Base-by-base conservation (phyloP, 2,888 invertebrate genomes). In the Nomada lathburiana region DNA sequence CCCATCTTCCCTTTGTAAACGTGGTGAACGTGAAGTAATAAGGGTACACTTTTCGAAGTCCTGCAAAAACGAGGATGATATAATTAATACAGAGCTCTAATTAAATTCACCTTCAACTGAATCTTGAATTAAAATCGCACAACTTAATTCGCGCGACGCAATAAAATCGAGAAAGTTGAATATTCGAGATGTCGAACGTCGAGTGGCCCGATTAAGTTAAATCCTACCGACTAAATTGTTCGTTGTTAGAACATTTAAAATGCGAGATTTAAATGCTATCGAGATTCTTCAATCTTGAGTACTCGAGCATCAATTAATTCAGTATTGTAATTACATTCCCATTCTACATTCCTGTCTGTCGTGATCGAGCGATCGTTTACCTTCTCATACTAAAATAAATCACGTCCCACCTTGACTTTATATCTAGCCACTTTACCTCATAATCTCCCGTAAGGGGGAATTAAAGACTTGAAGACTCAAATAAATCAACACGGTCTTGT, bases 11-110 rank as follows among this genome's bases (percentile, higher is more conserved):
- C 95, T 99, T 99, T 82, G 98, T 98, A 95, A 98, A 98, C 55
- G 98, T 98, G 83, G 98, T 98, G 94, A 98, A 99, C 82, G 98
- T 98, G 95, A 98, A 99, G 94, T 98, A 98, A 95, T 99, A 99
- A 0, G 99, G 99, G 94, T 98, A 98, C 2, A 99, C 99, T 95
- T 99, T 99, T 88, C 99, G 95, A 89, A 99, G 96, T 89, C 98
- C 98, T 98, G 95, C 23, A 73, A 53, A 36, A 77, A 44, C 29
- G 57, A 72, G 68, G 16, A 47, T 47, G 29, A 65, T 44, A 16
- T 20, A 63, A 18, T 53, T 23, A 23, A 70, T 52, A 53, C 42
- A 20, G 5, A 57, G 36, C 7, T 63, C 36, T 64, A 44, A 53
- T 52, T 36, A 68, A 52, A 47, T 44, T 44, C 47, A n/a, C 42